Conservation (phyloP, 2,113 vertebrate species). For the Podarcis muralis region DNA sequence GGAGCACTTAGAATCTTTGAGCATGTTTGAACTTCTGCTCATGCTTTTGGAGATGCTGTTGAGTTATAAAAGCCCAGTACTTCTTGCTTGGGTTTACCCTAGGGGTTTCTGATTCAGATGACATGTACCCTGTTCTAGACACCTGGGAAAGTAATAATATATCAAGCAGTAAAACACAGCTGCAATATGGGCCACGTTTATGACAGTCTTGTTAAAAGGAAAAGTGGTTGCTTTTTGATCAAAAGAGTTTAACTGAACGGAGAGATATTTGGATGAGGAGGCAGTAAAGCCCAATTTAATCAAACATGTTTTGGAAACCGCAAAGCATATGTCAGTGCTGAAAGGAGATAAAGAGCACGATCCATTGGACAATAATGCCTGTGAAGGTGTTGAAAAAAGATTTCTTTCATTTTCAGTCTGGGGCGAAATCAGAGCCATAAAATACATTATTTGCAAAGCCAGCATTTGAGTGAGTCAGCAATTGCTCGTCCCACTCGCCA, state of each 20-base stretch:
- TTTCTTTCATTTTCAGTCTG: background rate
- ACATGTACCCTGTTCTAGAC: constrained; percentile 41
- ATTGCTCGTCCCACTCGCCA: background rate
- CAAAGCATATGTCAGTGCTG: background rate
- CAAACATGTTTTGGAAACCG: constrained; percentile 5
- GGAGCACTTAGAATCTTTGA: background rate
- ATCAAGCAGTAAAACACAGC: constrained; percentile 51
- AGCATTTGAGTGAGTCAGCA: background rate
- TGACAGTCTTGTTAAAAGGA: constrained; percentile 47
- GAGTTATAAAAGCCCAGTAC: constrained; percentile 17
- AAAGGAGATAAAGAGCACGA: background rate
- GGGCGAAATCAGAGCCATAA: background rate
- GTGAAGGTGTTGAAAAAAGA: background rate
- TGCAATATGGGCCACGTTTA: constrained; percentile 54
- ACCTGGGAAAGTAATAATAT: constrained; percentile 67
- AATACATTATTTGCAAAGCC: background rate
- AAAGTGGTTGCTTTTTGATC: constrained; percentile 18
- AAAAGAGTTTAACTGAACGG: constrained; percentile 47
- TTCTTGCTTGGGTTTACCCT: constrained; percentile 31
- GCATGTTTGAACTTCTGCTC: background rate
- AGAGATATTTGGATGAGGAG: constrained; percentile 8
- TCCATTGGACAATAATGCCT: background rate
- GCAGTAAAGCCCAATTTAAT: constrained; percentile 16
- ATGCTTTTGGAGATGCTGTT: background rate
- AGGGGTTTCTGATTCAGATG: constrained; percentile 37